phyloP scores from a whole-genome alignment of 2,797 vertebrate species.

The Bovichtus variegatus region DNA sequence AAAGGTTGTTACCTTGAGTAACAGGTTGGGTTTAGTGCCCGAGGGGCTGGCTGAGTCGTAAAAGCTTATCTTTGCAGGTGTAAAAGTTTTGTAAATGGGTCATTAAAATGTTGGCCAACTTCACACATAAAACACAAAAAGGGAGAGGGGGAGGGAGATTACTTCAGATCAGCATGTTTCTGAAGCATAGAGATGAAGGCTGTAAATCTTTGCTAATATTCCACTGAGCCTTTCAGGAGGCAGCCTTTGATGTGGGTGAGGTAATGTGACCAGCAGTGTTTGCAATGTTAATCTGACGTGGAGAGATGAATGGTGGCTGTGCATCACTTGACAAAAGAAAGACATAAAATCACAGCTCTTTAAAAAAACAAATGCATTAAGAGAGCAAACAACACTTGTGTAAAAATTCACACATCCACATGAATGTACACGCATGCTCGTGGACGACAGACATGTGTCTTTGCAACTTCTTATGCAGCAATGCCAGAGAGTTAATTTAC shows the following conservation, averaged over 20 bases:
- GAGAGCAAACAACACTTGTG: conserved; percentile 15
- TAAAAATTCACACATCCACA: conserved; percentile 1
- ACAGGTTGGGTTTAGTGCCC: conserved; percentile 63
- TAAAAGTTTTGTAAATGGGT: conserved; percentile 86
- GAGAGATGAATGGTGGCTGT: conserved; percentile 68
- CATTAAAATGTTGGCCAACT: conserved; percentile 84
- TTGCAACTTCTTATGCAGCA: conserved; percentile 1
- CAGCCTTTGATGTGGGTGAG: conserved; percentile 87
- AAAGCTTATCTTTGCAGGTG: conserved; percentile 84
- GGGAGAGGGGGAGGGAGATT: conserved; percentile 64
- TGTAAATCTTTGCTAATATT: conserved; percentile 86
- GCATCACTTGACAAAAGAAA: conserved; percentile 53
- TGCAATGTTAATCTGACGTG: conserved; percentile 83
- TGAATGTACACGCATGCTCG: not conserved
- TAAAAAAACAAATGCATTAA: conserved; percentile 17
- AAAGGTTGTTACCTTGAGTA: conserved; percentile 73
- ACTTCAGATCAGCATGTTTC: conserved; percentile 82
- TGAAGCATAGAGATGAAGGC: conserved; percentile 74
- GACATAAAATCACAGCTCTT: conserved; percentile 33
- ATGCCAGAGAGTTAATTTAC: conserved; percentile 34
- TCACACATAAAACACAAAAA: conserved; percentile 75
- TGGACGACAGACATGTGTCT: conserved; percentile 7
- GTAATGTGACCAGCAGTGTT: conserved; percentile 85
- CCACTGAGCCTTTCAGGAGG: conserved; percentile 82
- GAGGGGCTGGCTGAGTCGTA: conserved; percentile 70